phyloP scores from a whole-genome alignment of 2,113 vertebrate genomes.

The Eonycteris spelaea region DNA sequence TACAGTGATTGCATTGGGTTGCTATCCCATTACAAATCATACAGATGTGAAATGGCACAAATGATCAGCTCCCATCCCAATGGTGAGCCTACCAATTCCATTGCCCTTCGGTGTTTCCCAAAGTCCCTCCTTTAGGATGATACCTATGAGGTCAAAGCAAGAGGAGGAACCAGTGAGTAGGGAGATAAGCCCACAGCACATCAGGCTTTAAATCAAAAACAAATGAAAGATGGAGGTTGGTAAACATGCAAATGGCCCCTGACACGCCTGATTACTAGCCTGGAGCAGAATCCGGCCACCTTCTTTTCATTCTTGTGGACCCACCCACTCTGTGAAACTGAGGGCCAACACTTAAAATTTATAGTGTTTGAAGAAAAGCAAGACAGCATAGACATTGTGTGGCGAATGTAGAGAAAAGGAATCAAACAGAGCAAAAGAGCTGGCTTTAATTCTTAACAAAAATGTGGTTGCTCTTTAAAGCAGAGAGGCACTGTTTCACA shows the following conservation, averaged over 20 bases:
- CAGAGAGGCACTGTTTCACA: not conserved
- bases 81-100: not conserved
- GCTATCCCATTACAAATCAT: not conserved
- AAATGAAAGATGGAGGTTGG: not conserved
- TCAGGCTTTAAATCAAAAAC: not conserved
- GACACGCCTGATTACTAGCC: not conserved
- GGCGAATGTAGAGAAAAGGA: not conserved
- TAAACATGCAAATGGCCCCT: not conserved
- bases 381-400: not conserved
- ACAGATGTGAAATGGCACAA: not conserved
- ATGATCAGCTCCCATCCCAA: rapidly evolving
- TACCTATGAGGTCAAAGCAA: not conserved
- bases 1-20: not conserved
- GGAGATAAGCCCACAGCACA: not conserved
- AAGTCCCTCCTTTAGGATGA: not conserved
- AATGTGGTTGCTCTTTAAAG: not conserved
- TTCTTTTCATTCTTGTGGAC: not conserved
- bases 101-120: not conserved
- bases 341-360: not conserved
- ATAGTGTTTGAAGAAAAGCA: not conserved
- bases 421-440: not conserved
- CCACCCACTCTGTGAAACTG: not conserved
- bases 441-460: not conserved
- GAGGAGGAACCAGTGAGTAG: not conserved
- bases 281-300: not conserved